These are phyloP conservation scores for Myoxocephalus aenaeus DNA, from an alignment of 2,797 vertebrate species.

Conservation along the genomic window DNA sequence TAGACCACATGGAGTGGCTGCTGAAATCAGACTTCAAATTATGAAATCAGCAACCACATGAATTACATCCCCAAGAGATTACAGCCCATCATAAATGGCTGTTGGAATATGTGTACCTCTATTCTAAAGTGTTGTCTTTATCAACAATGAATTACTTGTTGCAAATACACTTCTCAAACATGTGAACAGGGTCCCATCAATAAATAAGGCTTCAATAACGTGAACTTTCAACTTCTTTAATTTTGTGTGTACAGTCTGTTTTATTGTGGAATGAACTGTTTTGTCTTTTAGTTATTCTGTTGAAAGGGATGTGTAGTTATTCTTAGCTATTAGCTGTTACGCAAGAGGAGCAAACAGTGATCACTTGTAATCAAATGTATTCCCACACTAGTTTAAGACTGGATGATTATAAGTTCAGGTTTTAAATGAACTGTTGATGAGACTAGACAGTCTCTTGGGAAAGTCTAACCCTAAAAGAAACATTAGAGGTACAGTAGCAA, in stretches of 20 bases:
- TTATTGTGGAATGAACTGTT: neutral
- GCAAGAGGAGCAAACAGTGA: neutral
- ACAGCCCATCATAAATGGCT: neutral
- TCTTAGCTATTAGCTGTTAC: neutral
- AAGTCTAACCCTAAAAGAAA: neutral
- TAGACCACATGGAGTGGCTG: conserved; percentile 9
- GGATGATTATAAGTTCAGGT: neutral
- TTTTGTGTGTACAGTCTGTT: neutral
- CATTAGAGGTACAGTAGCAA: conserved; percentile 9
- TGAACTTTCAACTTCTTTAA: neutral
- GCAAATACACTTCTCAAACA: neutral
- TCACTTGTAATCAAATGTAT: neutral
- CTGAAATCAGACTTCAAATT: conserved; percentile 19
- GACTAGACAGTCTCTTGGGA: neutral
- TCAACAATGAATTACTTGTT: neutral
- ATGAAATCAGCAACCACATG: conserved; percentile 12
- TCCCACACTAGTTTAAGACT: neutral
- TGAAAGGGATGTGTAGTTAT: neutral
- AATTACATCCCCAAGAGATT: neutral
- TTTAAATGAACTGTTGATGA: neutral
- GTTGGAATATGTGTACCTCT: neutral
- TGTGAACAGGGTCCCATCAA: neutral
- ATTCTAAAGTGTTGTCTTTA: neutral
- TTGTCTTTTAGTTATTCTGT: neutral
- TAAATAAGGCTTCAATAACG: neutral